phyloP scores from a whole-genome alignment of 2,797 vertebrate genomes.

The Gorsachius magnificus region DNA sequence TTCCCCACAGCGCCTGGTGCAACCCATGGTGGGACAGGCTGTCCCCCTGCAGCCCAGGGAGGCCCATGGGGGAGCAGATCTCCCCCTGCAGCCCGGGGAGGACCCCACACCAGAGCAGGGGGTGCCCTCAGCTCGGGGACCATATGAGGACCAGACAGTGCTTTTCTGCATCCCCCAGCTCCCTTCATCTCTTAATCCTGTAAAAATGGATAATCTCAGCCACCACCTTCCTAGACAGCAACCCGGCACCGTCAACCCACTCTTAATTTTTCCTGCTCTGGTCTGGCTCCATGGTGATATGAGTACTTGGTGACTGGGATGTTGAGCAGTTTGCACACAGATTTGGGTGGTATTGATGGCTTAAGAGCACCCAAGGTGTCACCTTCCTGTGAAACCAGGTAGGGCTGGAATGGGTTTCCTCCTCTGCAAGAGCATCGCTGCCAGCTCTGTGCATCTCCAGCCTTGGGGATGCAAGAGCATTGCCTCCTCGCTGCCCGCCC shows the following conservation, averaged over 20 bases:
- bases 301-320: fast-evolving
- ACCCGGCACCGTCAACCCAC: neutral
- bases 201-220: neutral
- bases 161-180: neutral
- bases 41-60: neutral
- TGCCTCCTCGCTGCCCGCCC: neutral
- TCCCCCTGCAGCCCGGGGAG: neutral
- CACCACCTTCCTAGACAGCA: fast-evolving
- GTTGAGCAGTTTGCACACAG: neutral
- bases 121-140: neutral
- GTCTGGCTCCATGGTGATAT: fast-evolving
- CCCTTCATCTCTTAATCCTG: neutral
- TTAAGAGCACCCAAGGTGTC: neutral
- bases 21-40: neutral
- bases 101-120: neutral
- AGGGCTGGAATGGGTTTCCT: neutral
- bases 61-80: neutral
- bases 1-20: fast-evolving
- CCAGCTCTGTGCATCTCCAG: neutral
- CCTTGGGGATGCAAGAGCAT: fast-evolving
- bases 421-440: neutral
- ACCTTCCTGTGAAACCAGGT: neutral
- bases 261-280: neutral
- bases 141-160: neutral
- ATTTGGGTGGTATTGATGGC: neutral